Evolutionary conservation across 2,888 invertebrate species (phyloP).

Genomic region (Scaeva pyrastri): DNA sequence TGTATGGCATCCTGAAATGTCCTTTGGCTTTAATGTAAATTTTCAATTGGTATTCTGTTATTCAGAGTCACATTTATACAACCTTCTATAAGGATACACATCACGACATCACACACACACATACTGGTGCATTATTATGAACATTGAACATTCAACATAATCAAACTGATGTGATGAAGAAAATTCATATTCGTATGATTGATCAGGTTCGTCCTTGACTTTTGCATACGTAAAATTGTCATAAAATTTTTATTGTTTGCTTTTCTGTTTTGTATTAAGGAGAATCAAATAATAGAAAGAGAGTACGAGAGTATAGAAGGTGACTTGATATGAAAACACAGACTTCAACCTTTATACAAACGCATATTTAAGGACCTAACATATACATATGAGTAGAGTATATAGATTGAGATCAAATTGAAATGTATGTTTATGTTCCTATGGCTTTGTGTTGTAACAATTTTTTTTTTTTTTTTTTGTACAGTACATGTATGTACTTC

Average conservation of each 20-base stretch:
- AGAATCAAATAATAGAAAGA: background rate
- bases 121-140: too few species aligned
- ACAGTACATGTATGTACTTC: background rate
- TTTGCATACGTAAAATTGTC: conserved; percentile 72
- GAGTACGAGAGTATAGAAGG: background rate
- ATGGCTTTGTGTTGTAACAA: background rate
- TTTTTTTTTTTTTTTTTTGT: background rate
- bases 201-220: conserved; percentile 73
- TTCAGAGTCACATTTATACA: conserved; percentile 5
- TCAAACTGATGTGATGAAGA: conserved; percentile 60
- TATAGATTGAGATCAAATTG: conserved; percentile 3
- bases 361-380: too few species aligned
- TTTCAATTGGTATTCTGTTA: conserved; percentile 58
- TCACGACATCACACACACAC: too few species aligned
- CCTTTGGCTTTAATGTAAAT: conserved; percentile 54
- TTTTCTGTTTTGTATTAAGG: conserved; percentile 38
- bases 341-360: background rate
- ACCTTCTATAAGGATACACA: background rate
- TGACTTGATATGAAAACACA: background rate
- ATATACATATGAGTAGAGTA: background rate
- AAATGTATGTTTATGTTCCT: background rate
- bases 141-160: background rate
- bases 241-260: conserved; percentile 71
- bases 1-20: background rate
- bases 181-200: conserved; percentile 74